phyloP scores from a whole-genome alignment of 2,113 vertebrate species.

The Colius striatus region DNA sequence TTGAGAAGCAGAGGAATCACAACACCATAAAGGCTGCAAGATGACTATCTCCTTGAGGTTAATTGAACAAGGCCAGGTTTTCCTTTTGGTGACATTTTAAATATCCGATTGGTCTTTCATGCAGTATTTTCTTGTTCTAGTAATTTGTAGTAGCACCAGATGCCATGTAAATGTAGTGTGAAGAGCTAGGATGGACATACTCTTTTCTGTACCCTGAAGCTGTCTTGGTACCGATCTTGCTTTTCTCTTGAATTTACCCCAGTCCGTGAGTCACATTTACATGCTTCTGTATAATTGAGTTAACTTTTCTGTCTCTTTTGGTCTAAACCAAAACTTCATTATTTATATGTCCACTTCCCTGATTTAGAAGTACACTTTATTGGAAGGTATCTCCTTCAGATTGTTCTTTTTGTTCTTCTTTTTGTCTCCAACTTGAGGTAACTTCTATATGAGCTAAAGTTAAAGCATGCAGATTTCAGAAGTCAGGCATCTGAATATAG shows the following conservation, averaged over 20 bases:
- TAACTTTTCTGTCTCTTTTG: conserved; percentile 7
- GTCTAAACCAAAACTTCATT: neutral
- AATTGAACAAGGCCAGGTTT: neutral
- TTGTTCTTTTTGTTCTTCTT: neutral
- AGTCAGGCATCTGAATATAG: neutral
- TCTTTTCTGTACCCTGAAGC: neutral
- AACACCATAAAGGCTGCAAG: neutral
- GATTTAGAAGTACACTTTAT: neutral
- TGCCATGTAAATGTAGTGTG: rapidly evolving
- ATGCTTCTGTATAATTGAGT: neutral
- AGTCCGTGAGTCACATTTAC: conserved; percentile 12
- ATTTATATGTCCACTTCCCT: neutral
- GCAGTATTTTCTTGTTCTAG: neutral
- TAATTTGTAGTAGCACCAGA: neutral
- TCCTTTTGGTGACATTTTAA: neutral
- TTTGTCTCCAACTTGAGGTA: neutral
- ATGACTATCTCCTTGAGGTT: neutral
- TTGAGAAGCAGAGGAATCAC: neutral
- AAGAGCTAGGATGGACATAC: neutral
- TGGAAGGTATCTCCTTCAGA: neutral
- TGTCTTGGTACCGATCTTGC: neutral
- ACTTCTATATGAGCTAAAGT: neutral
- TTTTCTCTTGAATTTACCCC: neutral
- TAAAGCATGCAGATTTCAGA: neutral
- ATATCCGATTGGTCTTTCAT: neutral